Conservation (phyloP, 2,113 vertebrate species). For the Clarias gariepinus region DNA sequence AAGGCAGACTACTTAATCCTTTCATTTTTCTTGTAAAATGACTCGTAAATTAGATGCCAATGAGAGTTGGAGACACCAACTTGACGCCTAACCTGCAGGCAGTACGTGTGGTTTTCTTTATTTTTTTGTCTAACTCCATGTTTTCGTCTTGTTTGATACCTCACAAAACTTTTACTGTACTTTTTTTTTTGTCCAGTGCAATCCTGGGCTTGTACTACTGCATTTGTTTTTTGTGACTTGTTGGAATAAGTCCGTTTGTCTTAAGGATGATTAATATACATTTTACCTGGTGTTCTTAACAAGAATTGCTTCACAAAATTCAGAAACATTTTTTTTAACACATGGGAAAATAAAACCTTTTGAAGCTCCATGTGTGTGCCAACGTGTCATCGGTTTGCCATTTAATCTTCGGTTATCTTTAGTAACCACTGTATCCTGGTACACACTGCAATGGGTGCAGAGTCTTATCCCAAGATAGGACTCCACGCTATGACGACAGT, state of each 20-base stretch:
- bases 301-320: neutral
- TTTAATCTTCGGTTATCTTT: neutral
- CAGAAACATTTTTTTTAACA: neutral
- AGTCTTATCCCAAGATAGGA: neutral
- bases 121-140: neutral
- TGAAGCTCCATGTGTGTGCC: neutral
- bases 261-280: slow-evolving; percentile 3
- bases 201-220: slow-evolving; percentile 43
- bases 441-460: neutral
- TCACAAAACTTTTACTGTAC: slow-evolving; percentile 31
- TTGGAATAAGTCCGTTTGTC: neutral
- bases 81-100: neutral
- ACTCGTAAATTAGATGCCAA: neutral
- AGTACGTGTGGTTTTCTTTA: neutral
- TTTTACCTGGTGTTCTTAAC: slow-evolving; percentile 2
- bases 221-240: neutral
- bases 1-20: neutral
- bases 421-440: neutral
- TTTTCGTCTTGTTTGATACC: slow-evolving; percentile 17
- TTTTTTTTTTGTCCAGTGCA: slow-evolving; percentile 23
- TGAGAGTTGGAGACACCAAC: neutral
- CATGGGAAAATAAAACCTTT: slow-evolving; percentile 31
- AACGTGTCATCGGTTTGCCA: neutral
- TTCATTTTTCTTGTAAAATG: neutral
- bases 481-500: neutral